Evolutionary conservation across 1,140 invertebrate genomes (phyloP), one percentile per base, ranked within the genome.

Genomic region (Aphis gossypii): DNA sequence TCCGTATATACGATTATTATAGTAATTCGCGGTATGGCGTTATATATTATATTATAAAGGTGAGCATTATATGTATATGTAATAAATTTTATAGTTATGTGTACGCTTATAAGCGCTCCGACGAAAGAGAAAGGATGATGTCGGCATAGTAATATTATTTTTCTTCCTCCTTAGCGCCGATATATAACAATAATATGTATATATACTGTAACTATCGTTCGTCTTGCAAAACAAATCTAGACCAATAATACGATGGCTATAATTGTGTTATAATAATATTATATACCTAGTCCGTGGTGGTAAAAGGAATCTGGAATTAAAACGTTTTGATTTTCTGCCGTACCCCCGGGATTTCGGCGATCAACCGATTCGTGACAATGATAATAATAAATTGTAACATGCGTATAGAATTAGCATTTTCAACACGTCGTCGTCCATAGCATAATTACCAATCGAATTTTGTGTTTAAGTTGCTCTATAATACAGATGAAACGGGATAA

Each of bases 101-200:
- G 9, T 60, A 60, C 56, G 1, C 38, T 41, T 41, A 8, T 84
- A 38, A 6, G 35, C 23, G 23, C 23, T 23, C 23, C 38, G 23
- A 11, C 38, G 83, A 86, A 86, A 86, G 83, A 86, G 83, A 86
- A 86, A 86, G 83, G 83, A 83, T 83, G 82, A 83, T n/a, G 60
- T n/a, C n/a, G 30, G 60, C 60, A 35, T 76, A 20, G 3, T 76
- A 35, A n/a, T 76, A 76, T 76, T 76, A n/a, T 76, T 76, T 76
- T 76, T 76, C 60, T n/a, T 76, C 60, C 60, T 30, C n/a, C 14
- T 76, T n/a, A n/a, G 20, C 56, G 30, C 25, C 30, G 30, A 60
- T 30, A 11, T 56, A 60, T 30, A 18, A 68, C 18, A 18, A n/a
- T 35, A 68, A 68, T 68, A 18, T 68, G 48, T 51, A 51, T 51